Evolutionary conservation across 2,113 vertebrate species (phyloP).

Genomic region (Ariopsis seemanni): DNA sequence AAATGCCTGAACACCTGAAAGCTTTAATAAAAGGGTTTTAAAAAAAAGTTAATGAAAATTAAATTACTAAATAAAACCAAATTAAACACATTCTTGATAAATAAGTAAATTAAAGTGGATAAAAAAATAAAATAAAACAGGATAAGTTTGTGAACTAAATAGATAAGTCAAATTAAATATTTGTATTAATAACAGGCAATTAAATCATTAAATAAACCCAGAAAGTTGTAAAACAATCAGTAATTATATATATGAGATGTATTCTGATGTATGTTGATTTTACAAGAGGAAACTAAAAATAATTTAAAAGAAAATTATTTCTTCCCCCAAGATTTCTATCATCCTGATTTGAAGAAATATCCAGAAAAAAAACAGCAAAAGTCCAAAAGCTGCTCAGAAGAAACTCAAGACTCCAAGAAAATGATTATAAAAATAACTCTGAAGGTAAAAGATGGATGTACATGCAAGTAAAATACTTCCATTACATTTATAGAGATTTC

Average conservation of each 20-base stretch:
- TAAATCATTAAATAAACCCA: not conserved
- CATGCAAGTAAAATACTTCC: too few relatives aligned
- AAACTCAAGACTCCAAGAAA: too few relatives aligned
- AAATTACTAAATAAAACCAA: not conserved
- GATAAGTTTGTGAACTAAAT: not conserved
- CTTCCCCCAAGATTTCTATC: not conserved
- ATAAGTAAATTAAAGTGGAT: not conserved
- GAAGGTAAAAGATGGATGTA: too few relatives aligned
- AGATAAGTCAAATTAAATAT: not conserved
- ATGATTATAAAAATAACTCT: too few relatives aligned
- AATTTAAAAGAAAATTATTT: not conserved
- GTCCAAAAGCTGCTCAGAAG: not conserved
- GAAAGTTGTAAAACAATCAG: too few relatives aligned
- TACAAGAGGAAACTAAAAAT: not conserved
- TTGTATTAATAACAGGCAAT: not conserved
- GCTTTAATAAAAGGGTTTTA: too few relatives aligned
- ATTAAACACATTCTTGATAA: not conserved
- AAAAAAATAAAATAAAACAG: not conserved
- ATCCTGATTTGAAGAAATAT: not conserved
- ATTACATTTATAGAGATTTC: too few relatives aligned
- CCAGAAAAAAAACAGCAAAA: not conserved
- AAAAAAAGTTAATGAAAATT: not conserved
- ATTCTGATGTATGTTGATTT: not conserved
- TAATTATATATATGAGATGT: not conserved
- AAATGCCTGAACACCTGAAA: too few relatives aligned